Evolutionary conservation across 2,888 invertebrate genomes (phyloP).

Genomic region (Hirtodrosophila histrioides): DNA sequence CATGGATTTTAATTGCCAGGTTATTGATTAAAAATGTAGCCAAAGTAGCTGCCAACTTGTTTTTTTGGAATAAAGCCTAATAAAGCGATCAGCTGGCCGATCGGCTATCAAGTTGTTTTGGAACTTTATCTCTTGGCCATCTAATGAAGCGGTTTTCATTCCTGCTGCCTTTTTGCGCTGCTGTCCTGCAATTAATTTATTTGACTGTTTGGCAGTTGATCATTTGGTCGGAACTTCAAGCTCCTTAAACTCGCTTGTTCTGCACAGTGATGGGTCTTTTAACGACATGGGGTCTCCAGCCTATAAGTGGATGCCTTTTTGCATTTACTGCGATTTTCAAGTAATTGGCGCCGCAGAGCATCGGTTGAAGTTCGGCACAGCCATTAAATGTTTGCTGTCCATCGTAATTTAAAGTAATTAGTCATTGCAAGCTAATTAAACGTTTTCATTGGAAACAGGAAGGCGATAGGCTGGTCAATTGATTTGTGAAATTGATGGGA

Average conservation of each 20-base stretch:
- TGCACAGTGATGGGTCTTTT: conserved; percentile 11
- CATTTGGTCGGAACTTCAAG: conserved; percentile 32
- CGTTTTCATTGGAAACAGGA: conserved; percentile 25
- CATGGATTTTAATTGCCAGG: conserved; percentile 70
- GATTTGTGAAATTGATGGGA: conserved; percentile 23
- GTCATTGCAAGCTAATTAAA: conserved; percentile 55
- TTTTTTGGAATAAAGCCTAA: conserved; percentile 43
- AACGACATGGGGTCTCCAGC: conserved; percentile 60
- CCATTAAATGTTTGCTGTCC: conserved; percentile 38
- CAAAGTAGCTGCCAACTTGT: conserved; percentile 36
- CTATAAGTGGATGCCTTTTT: conserved; percentile 10
- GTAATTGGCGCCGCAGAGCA: conserved; percentile 25
- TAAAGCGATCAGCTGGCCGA: conserved; percentile 58
- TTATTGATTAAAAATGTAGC: conserved; percentile 62
- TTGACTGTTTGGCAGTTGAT: conserved; percentile 50
- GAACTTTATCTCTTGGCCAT: conserved; percentile 21
- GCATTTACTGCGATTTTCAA: conserved; percentile 21
- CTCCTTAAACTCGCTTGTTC: neutral
- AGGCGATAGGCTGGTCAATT: conserved; percentile 4
- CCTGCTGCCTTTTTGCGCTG: conserved; percentile 24
- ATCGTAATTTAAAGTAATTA: conserved; percentile 60
- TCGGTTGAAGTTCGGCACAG: conserved; percentile 7
- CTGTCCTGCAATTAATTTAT: conserved; percentile 60
- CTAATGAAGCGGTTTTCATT: conserved; percentile 49
- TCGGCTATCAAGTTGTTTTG: neutral